These are phyloP conservation scores for Brienomyrus brachyistius DNA, from an alignment of 2,113 vertebrate species.

Conservation along the genomic window DNA sequence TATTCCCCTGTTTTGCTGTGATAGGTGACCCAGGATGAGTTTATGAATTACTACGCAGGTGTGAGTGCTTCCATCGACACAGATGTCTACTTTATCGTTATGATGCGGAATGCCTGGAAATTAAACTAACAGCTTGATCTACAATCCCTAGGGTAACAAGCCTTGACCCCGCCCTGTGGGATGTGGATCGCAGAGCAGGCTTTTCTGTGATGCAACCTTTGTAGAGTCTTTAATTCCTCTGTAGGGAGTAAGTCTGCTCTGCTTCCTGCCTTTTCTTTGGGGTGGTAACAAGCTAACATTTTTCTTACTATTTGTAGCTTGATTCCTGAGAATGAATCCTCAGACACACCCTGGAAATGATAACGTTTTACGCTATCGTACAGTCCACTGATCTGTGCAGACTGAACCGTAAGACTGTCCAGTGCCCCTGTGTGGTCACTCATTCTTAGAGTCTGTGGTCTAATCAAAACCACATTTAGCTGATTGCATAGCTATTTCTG, in stretches of 20 bases:
- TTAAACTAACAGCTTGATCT: constrained; percentile 41
- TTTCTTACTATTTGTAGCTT: neutral
- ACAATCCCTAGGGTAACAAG: constrained; percentile 37
- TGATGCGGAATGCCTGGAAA: constrained; percentile 80
- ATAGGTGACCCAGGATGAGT: constrained; percentile 85
- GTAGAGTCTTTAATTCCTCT: neutral
- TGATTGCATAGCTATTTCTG: neutral
- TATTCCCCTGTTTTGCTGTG: constrained; percentile 35
- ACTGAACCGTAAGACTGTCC: neutral
- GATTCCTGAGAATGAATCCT: neutral
- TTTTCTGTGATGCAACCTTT: neutral
- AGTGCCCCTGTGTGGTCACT: neutral
- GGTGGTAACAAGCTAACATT: no score
- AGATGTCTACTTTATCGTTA: constrained; percentile 74
- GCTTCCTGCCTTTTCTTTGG: neutral
- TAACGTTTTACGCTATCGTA: neutral
- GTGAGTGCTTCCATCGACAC: constrained; percentile 79
- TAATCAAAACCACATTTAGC: neutral
- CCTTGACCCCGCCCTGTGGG: neutral
- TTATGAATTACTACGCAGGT: constrained; percentile 82
- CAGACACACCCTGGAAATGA: neutral
- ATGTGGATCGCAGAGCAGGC: neutral
- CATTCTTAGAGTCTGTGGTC: neutral
- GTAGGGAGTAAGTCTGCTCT: neutral
- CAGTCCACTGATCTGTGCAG: neutral